A percentile compares a stretch with the other conserved stretches of the same genome.
phyloP scores from a whole-genome alignment of 2,797 vertebrate genomes.

The Sebastes vulpes region DNA sequence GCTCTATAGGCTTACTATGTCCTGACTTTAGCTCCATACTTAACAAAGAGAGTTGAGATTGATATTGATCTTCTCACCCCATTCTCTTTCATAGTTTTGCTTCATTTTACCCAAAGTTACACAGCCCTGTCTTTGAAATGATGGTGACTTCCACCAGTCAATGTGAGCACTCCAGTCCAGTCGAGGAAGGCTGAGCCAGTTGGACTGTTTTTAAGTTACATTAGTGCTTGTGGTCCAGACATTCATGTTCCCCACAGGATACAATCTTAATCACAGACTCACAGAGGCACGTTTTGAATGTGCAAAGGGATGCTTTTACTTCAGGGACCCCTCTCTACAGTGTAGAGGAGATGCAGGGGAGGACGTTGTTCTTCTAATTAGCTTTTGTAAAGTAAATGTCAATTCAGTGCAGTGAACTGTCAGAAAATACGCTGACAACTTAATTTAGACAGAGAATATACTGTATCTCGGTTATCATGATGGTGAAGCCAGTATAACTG shows the following conservation, averaged over 20 bases:
- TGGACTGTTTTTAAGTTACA: background rate
- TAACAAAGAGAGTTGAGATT: background rate
- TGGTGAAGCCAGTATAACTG: background rate
- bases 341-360: background rate
- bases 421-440: background rate
- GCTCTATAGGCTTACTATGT: background rate
- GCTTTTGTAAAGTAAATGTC: constrained; percentile 12
- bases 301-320: background rate
- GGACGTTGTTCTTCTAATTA: constrained; percentile 26
- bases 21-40: background rate
- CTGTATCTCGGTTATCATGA: background rate
- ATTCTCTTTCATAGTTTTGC: background rate
- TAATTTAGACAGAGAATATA: background rate
- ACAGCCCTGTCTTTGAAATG: background rate
- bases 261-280: background rate
- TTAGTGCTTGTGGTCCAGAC: background rate
- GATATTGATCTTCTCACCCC: background rate
- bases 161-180: background rate
- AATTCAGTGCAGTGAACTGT: background rate
- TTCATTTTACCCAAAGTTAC: too few species aligned
- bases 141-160: background rate
- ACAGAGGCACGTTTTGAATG: background rate
- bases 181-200: background rate
- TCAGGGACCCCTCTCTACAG: background rate
- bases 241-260: background rate